These are phyloP conservation scores for Danionella dracula DNA, from an alignment of 2,797 vertebrate genomes.

Conservation along the genomic window DNA sequence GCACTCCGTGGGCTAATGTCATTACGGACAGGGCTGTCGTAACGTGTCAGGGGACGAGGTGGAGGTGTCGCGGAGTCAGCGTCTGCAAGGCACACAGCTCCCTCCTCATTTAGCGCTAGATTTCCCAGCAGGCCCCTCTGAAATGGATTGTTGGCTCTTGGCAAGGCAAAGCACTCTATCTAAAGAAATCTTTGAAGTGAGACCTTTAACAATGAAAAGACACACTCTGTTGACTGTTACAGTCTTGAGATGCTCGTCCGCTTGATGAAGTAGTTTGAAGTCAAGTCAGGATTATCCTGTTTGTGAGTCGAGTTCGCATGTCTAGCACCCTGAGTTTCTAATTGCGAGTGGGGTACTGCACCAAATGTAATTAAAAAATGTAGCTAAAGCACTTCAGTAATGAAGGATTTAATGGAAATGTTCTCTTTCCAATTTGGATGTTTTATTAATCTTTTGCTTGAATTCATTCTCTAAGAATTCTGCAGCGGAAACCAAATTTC, in stretches of 20 bases:
- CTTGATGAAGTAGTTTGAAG: not conserved
- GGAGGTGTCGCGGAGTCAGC: slow-evolving; percentile 4
- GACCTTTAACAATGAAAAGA: not conserved
- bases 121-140: slow-evolving; percentile 22
- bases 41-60: slow-evolving; percentile 13
- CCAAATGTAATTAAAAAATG: not conserved
- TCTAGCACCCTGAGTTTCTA: not conserved
- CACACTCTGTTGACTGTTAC: not conserved
- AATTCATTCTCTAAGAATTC: too few species aligned
- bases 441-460: not conserved
- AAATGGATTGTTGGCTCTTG: slow-evolving; percentile 16
- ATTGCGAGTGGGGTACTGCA: not conserved
- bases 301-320: not conserved
- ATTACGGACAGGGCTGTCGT: slow-evolving; percentile 4
- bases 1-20: slow-evolving; percentile 23
- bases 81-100: slow-evolving; percentile 7
- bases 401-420: not conserved
- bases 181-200: not conserved
- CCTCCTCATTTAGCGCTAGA: slow-evolving; percentile 20
- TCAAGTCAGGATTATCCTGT: not conserved
- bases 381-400: not conserved
- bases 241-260: not conserved
- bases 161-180: slow-evolving; percentile 14
- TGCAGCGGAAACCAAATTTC: too few species aligned
- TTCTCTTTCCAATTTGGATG: too few species aligned